Percentiles rank a stretch among this genome's conserved stretches.
These are phyloP conservation scores for Papilio machaon DNA, from an alignment of 1,140 invertebrate species.

Conservation along the genomic window DNA sequence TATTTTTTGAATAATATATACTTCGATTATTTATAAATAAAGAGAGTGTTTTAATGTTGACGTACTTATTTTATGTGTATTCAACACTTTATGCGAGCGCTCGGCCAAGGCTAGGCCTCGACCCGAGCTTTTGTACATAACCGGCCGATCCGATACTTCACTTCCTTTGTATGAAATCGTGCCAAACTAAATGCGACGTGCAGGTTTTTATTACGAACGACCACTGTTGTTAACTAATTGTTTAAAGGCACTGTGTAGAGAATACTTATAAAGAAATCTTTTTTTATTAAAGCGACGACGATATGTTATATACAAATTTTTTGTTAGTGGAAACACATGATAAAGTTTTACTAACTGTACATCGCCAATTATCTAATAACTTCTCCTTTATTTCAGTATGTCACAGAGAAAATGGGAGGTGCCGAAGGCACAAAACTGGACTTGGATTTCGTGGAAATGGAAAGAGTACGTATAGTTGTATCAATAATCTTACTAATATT, in stretches of 20 bases:
- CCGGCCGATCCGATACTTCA: slow-evolving; percentile 61
- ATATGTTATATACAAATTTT: background rate
- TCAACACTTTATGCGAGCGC: slow-evolving; percentile 48
- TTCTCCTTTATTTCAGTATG: slow-evolving; percentile 90
- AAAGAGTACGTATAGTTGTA: slow-evolving; percentile 88
- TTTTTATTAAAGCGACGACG: background rate
- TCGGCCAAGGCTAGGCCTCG: slow-evolving; percentile 75
- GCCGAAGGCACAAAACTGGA: slow-evolving; percentile 99
- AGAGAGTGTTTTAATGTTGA: background rate
- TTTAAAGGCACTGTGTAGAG: slow-evolving; percentile 24
- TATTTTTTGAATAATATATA: background rate
- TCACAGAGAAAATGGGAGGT: slow-evolving; percentile 99
- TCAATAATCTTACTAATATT: background rate
- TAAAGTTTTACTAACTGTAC: slow-evolving; percentile 12
- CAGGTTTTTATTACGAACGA: slow-evolving; percentile 2
- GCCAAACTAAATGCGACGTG: slow-evolving; percentile 35
- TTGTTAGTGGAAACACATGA: background rate
- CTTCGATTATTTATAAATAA: slow-evolving; percentile 6
- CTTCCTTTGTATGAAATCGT: slow-evolving; percentile 63
- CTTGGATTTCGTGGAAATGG: slow-evolving; percentile 99
- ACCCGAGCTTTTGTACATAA: slow-evolving; percentile 70
- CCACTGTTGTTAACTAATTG: slow-evolving; percentile 34
- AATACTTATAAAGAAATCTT: background rate
- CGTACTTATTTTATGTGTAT: slow-evolving; percentile 9
- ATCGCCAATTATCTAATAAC: slow-evolving; percentile 4